Evolutionary conservation across 2,797 vertebrate species (phyloP), one percentile per base, ranked within the genome.

Genomic region (Ptychadena robeensis): DNA sequence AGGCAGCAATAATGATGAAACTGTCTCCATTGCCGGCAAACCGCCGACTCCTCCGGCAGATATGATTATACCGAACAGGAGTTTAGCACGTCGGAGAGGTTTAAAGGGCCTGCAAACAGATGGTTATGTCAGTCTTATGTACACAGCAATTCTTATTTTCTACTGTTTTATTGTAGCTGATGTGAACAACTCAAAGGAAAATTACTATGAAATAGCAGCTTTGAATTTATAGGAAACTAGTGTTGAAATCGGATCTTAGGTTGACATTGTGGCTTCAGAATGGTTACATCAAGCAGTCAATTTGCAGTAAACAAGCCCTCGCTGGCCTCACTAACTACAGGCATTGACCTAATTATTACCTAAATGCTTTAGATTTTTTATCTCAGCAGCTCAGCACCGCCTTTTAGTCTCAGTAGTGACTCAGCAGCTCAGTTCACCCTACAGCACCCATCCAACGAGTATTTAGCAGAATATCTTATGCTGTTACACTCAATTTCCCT

Each of bases 11-110:
- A 40, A 35, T 72, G 57, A 80, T 64, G 9, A 25, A 64, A 72
- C 68, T 68, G 57, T 72, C 34, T 63, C 65, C n/a, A 2, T 44
- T 40, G 53, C 61, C 74, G 22, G 31, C 74, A 48, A 66, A 66
- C 68, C 38, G 68, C 68, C 2, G 67, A 66, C 18, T 18, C 1
- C 77, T 11, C 37, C 31, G 30, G 34, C 68, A 80, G 78, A 63
- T 63, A 71, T 72, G 30, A 80, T 80, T 71, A 64, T 64, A 31
- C 35, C 25, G 57, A 44, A 72, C 40, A 57, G 68, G 68, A 64
- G 34, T 64, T 80, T 37, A 68, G 65, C 38, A 22, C 48, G 25
- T 12, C 12, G 30, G 64, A 30, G 76, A 12, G 31, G 8, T 31
- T 22, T 40, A 65, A 65, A 65, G 61, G 61, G 59, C 63, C 59